Conservation (phyloP, 1,140 invertebrate species). For the Trypoxylus dichotomus region DNA sequence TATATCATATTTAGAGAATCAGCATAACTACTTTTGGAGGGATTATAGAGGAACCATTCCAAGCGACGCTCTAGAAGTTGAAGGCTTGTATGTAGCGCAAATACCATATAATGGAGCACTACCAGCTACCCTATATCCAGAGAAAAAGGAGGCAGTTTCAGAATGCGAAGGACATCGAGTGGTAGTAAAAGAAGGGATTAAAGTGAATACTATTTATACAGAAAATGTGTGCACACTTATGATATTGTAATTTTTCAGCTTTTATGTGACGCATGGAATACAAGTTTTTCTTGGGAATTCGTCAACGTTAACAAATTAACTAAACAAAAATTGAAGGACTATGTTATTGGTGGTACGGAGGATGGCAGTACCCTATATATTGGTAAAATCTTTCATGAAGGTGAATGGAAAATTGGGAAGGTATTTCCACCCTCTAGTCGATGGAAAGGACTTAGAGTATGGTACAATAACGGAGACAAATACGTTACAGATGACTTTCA, state of each 20-base stretch:
- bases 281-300: neutral
- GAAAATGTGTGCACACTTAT: neutral
- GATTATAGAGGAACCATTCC: too few relatives aligned
- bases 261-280: neutral
- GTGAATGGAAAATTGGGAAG: slow-evolving; percentile 11
- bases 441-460: neutral
- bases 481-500: neutral
- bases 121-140: too few relatives aligned
- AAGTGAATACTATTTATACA: too few relatives aligned
- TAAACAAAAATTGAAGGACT: neutral
- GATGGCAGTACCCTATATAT: neutral
- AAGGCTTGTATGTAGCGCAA: too few relatives aligned
- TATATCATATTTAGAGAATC: too few relatives aligned
- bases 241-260: neutral
- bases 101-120: too few relatives aligned
- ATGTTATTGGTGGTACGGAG: neutral
- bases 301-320: neutral
- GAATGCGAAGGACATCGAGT: too few relatives aligned
- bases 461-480: neutral
- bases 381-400: slow-evolving; percentile 7
- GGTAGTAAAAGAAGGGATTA: too few relatives aligned
- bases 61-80: too few relatives aligned
- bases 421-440: neutral
- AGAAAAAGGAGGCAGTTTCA: too few relatives aligned
- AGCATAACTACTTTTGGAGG: too few relatives aligned